Evolutionary conservation across 2,113 vertebrate genomes (phyloP).

Genomic region (Caracal caracal): DNA sequence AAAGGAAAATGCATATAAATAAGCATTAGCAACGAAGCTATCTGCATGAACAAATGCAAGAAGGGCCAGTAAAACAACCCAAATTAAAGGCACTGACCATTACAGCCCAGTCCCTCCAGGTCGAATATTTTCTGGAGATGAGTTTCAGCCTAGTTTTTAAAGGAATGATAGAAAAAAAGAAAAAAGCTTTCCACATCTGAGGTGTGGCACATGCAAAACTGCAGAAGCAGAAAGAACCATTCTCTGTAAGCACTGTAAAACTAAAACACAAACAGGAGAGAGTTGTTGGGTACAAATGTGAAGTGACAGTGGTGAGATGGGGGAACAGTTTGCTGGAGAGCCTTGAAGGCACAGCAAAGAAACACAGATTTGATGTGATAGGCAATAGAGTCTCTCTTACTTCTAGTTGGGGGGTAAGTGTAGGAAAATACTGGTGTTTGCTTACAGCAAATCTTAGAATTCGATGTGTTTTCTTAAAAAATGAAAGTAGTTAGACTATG

Average conservation of each 20-base stretch:
- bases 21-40: neutral
- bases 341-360: neutral
- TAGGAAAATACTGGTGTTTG: neutral
- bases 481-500: neutral
- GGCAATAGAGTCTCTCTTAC: neutral
- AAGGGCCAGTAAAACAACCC: neutral
- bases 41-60: neutral
- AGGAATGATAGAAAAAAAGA: neutral
- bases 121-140: neutral
- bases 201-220: neutral
- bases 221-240: neutral
- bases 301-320: neutral
- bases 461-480: neutral
- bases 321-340: neutral
- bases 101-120: neutral
- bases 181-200: neutral
- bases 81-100: neutral
- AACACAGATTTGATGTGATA: neutral
- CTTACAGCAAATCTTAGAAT: neutral
- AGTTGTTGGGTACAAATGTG: neutral
- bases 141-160: conserved; percentile 1
- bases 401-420: neutral
- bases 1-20: neutral
- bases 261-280: neutral
- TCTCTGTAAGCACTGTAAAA: neutral